phyloP scores from a whole-genome alignment of 2,113 vertebrate species.

The Passerina amoena region DNA sequence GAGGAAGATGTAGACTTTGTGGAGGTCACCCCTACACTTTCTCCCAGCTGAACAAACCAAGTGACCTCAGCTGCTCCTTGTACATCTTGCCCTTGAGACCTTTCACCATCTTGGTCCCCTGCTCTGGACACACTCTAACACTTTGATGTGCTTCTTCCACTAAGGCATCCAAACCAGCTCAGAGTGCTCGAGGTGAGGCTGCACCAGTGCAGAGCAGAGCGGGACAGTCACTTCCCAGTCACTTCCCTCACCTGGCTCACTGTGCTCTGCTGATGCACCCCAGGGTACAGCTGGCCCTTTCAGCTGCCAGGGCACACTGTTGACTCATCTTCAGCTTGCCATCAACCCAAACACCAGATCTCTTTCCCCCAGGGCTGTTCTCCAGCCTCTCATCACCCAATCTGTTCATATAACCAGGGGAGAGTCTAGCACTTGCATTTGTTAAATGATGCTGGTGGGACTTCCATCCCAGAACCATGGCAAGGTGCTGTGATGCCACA shows the following conservation, averaged over 20 bases:
- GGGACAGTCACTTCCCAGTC: background rate
- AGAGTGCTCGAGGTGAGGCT: background rate
- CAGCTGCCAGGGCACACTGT: background rate
- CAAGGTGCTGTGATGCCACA: background rate
- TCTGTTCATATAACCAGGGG: background rate
- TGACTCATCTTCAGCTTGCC: background rate
- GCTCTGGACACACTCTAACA: background rate
- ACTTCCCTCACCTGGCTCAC: rapidly evolving
- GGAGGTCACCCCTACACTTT: background rate
- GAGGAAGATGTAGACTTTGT: background rate
- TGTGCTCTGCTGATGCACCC: background rate
- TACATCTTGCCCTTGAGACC: background rate
- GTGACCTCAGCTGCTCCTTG: background rate
- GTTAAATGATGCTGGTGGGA: background rate
- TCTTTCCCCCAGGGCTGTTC: background rate
- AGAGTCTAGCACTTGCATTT: background rate
- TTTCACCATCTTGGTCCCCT: background rate
- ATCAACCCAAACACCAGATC: background rate
- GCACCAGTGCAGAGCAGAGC: background rate
- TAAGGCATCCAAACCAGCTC: background rate
- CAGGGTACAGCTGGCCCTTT: background rate
- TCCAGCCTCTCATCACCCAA: background rate
- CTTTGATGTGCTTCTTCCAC: background rate
- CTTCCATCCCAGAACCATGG: background rate
- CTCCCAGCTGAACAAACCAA: background rate